A percentile compares a stretch with the other conserved stretches of the same genome.
Conservation (phyloP, 2,113 vertebrate species). For the Spilogale gracilis region DNA sequence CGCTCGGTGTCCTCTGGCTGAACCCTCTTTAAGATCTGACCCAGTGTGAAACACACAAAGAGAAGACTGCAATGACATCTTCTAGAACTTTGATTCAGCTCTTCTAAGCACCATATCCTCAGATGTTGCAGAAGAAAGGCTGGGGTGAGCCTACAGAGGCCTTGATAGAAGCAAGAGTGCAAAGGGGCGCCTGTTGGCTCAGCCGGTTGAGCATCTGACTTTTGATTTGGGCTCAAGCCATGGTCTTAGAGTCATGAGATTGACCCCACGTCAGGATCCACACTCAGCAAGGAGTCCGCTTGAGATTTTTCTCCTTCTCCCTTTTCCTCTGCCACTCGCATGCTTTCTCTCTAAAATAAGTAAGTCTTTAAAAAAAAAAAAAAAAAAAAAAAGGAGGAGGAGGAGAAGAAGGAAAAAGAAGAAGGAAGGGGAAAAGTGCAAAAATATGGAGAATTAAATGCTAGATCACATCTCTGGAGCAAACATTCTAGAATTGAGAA, state of each 20-base stretch:
- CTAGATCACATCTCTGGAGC: constrained; percentile 93
- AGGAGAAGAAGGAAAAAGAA: constrained; percentile 74
- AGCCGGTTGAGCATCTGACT: neutral
- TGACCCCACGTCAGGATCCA: neutral
- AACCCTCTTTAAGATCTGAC: constrained; percentile 92
- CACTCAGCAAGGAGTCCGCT: neutral
- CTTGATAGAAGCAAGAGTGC: constrained; percentile 90
- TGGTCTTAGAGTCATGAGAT: neutral
- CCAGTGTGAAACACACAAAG: constrained; percentile 87
- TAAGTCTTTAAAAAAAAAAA: neutral
- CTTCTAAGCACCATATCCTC: constrained; percentile 91
- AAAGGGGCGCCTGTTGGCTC: constrained; percentile 1
- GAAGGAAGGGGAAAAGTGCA: constrained; percentile 91
- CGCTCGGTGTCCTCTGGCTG: neutral
- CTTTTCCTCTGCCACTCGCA: neutral
- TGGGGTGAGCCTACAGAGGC: constrained; percentile 92
- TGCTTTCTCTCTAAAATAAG: neutral
- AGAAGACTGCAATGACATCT: constrained; percentile 89
- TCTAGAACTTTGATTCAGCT: constrained; percentile 92
- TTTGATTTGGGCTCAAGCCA: neutral
- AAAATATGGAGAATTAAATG: constrained; percentile 92
- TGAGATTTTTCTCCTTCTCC: neutral
- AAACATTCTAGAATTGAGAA: constrained; percentile 91
- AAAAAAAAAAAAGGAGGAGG: constrained; percentile 72
- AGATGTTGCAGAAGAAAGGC: constrained; percentile 92